Conservation (phyloP, 2,113 vertebrate species). For the Andinoacara biseriatus region DNA sequence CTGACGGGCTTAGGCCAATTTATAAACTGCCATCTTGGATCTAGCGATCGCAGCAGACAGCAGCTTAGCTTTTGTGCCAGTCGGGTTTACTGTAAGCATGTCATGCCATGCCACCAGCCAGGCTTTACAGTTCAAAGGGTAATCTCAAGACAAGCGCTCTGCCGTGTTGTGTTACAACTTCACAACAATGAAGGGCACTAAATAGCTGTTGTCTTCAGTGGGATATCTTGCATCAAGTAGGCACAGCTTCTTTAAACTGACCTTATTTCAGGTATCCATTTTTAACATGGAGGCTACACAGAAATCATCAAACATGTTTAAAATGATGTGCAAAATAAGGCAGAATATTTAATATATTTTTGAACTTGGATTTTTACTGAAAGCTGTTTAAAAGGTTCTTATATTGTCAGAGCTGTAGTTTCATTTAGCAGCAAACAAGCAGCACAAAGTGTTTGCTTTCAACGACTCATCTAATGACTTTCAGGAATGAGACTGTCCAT, state of each 20-base stretch:
- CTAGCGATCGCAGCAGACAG: slow-evolving; percentile 51
- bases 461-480: neutral
- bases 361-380: neutral
- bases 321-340: neutral
- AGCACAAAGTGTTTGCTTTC: neutral
- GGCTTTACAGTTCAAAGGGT: slow-evolving; percentile 58
- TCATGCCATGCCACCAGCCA: slow-evolving; percentile 59
- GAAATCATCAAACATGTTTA: neutral
- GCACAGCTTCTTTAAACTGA: neutral
- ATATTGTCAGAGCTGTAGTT: too few relatives aligned
- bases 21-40: slow-evolving; percentile 72
- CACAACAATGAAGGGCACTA: slow-evolving; percentile 50
- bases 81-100: slow-evolving; percentile 63
- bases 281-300: neutral
- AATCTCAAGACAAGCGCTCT: slow-evolving; percentile 56
- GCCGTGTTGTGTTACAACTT: slow-evolving; percentile 35
- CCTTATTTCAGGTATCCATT: neutral
- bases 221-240: slow-evolving; percentile 3
- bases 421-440: too few relatives aligned
- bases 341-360: neutral
- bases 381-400: too few relatives aligned
- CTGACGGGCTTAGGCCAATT: slow-evolving; percentile 69
- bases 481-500: neutral
- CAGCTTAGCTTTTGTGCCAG: slow-evolving; percentile 63
- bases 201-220: slow-evolving; percentile 7